Evolutionary conservation across 2,113 vertebrate genomes (phyloP).

Genomic region (Melanocharis versteri): DNA sequence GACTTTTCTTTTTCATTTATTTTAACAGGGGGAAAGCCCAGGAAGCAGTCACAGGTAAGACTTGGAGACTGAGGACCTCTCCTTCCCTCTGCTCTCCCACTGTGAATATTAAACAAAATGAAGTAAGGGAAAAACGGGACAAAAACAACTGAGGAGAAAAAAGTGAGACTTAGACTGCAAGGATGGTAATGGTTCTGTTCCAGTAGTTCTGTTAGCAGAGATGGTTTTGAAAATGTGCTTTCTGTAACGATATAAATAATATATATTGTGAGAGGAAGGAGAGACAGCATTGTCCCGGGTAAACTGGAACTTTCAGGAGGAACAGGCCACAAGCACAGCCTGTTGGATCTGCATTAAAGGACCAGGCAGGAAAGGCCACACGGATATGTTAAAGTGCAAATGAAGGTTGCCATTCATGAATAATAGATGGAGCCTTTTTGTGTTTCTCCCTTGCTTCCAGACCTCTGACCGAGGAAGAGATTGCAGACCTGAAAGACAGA

Average conservation of each 20-base stretch:
- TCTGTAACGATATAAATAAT: background rate
- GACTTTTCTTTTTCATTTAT: background rate
- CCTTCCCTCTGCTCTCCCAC: background rate
- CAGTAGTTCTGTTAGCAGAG: background rate
- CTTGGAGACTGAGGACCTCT: background rate
- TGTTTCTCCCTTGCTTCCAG: slow-evolving; percentile 58
- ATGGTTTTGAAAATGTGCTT: background rate
- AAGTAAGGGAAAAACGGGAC: background rate
- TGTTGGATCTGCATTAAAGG: background rate
- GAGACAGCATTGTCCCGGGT: background rate
- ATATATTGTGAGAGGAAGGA: background rate
- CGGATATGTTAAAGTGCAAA: background rate
- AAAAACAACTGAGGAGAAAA: background rate
- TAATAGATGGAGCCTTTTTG: background rate
- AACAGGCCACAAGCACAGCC: background rate
- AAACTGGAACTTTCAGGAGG: background rate
- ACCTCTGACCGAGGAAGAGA: slow-evolving; percentile 92
- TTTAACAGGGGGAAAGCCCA: slow-evolving; percentile 78
- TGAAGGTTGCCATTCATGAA: background rate
- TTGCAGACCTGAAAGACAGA: slow-evolving; percentile 84
- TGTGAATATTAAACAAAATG: background rate
- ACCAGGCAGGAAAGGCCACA: background rate
- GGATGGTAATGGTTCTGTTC: background rate
- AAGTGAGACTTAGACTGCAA: background rate
- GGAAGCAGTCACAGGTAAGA: slow-evolving; percentile 80